Evolutionary conservation across 1,140 invertebrate genomes (phyloP), one percentile per base, ranked within the genome.

Genomic region (Aleiodes sp.): DNA sequence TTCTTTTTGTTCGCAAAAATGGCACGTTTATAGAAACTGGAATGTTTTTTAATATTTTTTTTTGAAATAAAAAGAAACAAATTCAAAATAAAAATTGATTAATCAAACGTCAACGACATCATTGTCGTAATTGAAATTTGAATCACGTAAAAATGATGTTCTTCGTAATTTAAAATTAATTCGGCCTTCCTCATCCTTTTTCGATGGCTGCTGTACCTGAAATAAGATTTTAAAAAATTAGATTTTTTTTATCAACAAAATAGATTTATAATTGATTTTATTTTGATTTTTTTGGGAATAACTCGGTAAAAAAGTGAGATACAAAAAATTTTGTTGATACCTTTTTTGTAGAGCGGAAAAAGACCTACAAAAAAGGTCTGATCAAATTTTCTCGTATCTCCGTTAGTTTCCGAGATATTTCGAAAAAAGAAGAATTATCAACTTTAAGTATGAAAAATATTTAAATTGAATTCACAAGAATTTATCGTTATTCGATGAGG

Each of bases 61-160:
- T n/a, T n/a, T n/a, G n/a, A n/a, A n/a, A n/a, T n/a, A n/a, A n/a
- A n/a, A n/a, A n/a, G n/a, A 19, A 7, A 24, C 12, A 24, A 52
- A 52, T 16, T 56, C 19, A 56, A 26, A 16, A 43, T 28, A 56
- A 31, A 26, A 60, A 43, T 46, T 10, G 31, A 31, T 61, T 10
- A 31, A 28, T 80, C 74, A 86, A 60, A 86, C 84, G 46, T 86
- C 84, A 72, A 86, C 84, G 28, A 83, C 78, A 31, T 86, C 84
- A 29, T 84, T 86, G 60, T 85, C 83, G 66, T 86, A 86, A 73
- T 86, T 85, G 74, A 85, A 86, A 72, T 86, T 86, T 26, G 84
- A 85, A 75, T 86, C 85, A 59, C 83, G 85, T 65, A 86, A 76
- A 73, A 86, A 84, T 28, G 83, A 86, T 56, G 84, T 86, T 70